Evolutionary conservation across 2,888 invertebrate species (phyloP), one percentile per base, ranked within the genome.

Genomic region (Theretra japonica): DNA sequence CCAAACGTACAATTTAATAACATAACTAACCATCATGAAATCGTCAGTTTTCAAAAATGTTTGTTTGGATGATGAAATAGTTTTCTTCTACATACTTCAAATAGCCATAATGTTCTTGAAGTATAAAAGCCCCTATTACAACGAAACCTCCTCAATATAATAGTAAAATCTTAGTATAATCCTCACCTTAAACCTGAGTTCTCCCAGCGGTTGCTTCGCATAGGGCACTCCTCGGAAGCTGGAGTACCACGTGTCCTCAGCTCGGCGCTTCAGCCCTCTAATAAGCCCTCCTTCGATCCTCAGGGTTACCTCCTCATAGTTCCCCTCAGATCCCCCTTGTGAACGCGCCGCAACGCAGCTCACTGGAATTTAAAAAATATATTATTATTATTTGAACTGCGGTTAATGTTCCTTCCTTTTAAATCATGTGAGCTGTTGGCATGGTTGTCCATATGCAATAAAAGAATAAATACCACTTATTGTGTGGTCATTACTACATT

Each of bases 181-280:
- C 30, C 68, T 75, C 75, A 90, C 93, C 90, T 89, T 85, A 75
- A 94, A 94, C 56, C 94, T 75, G 0, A 88, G 83, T 6, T 87
- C 82, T 0, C 88, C 89, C 0, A 90, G 6, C 0, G 94, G 94
- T 76, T 93, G 93, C 75, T 86, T 83, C 1, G 92, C 94, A 76
- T 93, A 94, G 0, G 94, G 93, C 70, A 94, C 88, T n/a, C 90
- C 93, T 21, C 88, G 81, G 83, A 94, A 94, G 81, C 92, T 92
- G 74, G 89, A 92, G 81, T 90, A 94, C 5, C 68, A 69, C 0
- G 72, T 73, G 56, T 82, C 77, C n/a, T 82, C 83, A 0, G 85
- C 80, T 21, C 78, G 73, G 48, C 82, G 80, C 73, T 71, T 74
- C 73, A 74, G 62, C 11, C 94, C 94, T 81, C 92, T 88, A 77